These are phyloP conservation scores for Mimas tiliae DNA, from an alignment of 2,888 invertebrate genomes.

Conservation along the genomic window DNA sequence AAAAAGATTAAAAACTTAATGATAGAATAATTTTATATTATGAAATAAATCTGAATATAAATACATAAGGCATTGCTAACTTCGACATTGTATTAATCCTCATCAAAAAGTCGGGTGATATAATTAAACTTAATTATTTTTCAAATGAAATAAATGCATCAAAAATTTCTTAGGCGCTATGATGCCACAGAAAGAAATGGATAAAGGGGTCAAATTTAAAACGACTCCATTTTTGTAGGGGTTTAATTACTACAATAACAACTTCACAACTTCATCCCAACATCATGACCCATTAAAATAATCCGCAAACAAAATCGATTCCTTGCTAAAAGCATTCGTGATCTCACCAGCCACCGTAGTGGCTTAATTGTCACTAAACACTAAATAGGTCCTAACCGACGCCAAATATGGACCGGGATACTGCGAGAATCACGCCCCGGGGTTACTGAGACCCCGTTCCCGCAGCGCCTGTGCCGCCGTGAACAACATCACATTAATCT, in stretches of 20 bases:
- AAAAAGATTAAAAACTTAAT: no score
- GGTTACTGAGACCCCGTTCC: constrained; percentile 26
- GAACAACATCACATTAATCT: constrained; percentile 26
- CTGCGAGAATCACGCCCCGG: constrained; percentile 51
- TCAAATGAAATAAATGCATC: no score
- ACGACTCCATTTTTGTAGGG: no score
- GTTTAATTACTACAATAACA: neutral
- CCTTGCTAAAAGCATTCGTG: constrained; percentile 47
- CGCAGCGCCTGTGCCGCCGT: neutral
- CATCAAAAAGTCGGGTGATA: no score
- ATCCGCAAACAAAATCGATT: neutral
- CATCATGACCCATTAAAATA: neutral
- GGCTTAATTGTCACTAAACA: constrained; percentile 61
- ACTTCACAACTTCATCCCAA: neutral
- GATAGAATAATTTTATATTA: no score
- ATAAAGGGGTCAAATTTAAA: no score
- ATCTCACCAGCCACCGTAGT: constrained; percentile 44
- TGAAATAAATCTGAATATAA: no score
- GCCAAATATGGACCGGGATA: constrained; percentile 49
- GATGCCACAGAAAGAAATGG: no score
- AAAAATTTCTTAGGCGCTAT: no score
- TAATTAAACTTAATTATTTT: no score
- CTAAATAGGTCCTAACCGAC: constrained; percentile 47
- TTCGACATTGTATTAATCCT: no score
- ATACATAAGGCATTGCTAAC: no score